Evolutionary conservation across 2,113 vertebrate species (phyloP), one percentile per base, ranked within the genome.

Genomic region (Pedetes capensis): DNA sequence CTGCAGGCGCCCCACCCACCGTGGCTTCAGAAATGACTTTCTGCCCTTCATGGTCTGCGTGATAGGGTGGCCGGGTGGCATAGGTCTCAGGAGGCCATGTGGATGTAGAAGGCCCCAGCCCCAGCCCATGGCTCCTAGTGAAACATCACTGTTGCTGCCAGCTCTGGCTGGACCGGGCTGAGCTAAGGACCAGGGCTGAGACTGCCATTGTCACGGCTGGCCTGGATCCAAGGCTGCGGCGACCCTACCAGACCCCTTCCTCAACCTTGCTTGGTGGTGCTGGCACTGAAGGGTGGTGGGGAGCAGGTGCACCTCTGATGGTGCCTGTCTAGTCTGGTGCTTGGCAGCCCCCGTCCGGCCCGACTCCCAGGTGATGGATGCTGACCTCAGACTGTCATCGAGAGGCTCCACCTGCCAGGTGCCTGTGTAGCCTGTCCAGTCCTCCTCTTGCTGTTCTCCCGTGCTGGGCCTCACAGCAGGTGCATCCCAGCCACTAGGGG

Each of bases 101-200:
- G 5, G 17, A 47, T 57, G 16, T 23, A 37, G 29, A 49, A 18
- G 23, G 64, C 34, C 37, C 84, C 44, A 29, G 25, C 37, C 11
- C 51, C 42, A 27, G 27, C 37, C 51, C 10, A 18, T 53, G n/a
- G 20, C 32, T 74, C 39, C 29, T 74, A 23, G 22, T 75, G 42
- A n/a, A 55, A 37, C 8, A 32, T 13, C 14, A n/a, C 5, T 4
- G 0, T 27, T 57, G 29, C 53, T 47, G 53, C 12, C 53, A 74
- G 53, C 12, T 1, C 7, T 47, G 69, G 69, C 69, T 18, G 71
- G 42, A 37, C 47, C 11, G 34, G 27, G 72, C 57, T 37, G 17
- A 3, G 42, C 1, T 3, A 39, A 25, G 55, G 39, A n/a, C 6
- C 14, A 13, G 1, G 18, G 18, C 17, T 1, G 18, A 44, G 17